Conservation (phyloP, 2,797 vertebrate species). For the Tragelaphus eurycerus region DNA sequence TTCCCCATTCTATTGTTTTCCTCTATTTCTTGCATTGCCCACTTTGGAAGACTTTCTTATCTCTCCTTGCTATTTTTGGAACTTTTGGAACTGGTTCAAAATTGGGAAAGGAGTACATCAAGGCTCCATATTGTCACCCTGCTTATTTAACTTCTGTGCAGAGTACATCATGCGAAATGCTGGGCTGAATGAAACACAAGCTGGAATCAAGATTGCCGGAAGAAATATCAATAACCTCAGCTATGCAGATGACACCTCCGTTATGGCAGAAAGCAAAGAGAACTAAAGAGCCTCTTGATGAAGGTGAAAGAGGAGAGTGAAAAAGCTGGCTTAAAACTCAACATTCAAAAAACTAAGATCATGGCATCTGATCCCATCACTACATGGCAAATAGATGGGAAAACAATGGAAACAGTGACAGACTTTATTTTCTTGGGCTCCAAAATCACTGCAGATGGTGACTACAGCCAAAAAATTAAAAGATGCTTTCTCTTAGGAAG, state of each 20-base stretch:
- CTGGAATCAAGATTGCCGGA: not conserved
- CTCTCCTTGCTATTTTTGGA: not conserved
- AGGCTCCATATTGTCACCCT: not conserved
- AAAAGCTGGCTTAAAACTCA: not conserved
- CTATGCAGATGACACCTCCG: not conserved
- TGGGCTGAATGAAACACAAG: not conserved
- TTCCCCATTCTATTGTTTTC: not conserved
- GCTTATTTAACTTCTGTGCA: not conserved
- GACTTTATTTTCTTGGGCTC: not conserved
- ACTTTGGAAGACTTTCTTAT: not conserved
- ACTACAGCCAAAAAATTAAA: not conserved
- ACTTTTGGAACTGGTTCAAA: not conserved
- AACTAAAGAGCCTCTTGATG: not conserved
- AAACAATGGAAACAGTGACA: not conserved
- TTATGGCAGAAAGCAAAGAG: not conserved
- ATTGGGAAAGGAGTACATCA: not conserved
- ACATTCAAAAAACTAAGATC: not conserved
- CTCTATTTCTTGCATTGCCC: not conserved
- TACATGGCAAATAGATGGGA: not conserved
- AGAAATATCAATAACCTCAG: not conserved
- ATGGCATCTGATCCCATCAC: not conserved
- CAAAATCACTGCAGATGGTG: not conserved
- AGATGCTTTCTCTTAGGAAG: not conserved
- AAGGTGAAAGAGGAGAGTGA: not conserved
- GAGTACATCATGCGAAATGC: not conserved